Percentiles rank a stretch among this genome's conserved stretches.
Evolutionary conservation across 2,888 invertebrate genomes (phyloP).

Genomic region (Sepiola atlantica): DNA sequence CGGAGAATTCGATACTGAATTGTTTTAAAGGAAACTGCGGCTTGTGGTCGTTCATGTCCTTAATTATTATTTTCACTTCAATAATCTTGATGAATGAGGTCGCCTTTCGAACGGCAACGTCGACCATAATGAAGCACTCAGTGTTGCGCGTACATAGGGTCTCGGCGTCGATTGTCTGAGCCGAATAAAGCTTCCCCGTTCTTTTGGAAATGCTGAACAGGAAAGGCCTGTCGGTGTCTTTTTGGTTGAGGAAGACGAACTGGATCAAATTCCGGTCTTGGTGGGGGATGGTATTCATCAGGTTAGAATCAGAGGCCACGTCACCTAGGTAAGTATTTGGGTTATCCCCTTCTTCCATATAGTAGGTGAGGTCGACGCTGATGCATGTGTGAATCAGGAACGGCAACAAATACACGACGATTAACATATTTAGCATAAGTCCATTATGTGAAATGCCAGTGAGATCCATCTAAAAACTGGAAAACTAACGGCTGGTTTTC

Average conservation of each 20-base stretch:
- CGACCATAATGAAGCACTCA: background rate
- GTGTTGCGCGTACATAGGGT: background rate
- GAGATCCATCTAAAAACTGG: background rate
- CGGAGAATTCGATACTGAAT: background rate
- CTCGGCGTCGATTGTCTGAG: background rate
- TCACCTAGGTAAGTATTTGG: background rate
- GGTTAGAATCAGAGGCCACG: background rate
- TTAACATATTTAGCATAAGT: background rate
- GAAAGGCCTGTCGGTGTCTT: background rate
- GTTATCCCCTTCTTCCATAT: background rate
- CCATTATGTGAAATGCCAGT: background rate
- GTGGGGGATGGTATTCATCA: background rate
- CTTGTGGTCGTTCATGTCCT: background rate
- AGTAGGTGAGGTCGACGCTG: background rate
- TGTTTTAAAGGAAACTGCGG: background rate
- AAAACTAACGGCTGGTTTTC: background rate
- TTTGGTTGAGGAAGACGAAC: background rate
- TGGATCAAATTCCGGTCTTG: background rate
- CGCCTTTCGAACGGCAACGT: background rate
- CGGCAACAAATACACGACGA: background rate
- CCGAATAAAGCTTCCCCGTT: background rate
- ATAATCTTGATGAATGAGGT: background rate
- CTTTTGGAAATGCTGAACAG: slow-evolving; percentile 3
- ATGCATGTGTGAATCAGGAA: background rate
- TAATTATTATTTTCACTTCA: background rate